Base-by-base conservation (phyloP, 2,797 vertebrate species). In the Sebastes ruberrimus region DNA sequence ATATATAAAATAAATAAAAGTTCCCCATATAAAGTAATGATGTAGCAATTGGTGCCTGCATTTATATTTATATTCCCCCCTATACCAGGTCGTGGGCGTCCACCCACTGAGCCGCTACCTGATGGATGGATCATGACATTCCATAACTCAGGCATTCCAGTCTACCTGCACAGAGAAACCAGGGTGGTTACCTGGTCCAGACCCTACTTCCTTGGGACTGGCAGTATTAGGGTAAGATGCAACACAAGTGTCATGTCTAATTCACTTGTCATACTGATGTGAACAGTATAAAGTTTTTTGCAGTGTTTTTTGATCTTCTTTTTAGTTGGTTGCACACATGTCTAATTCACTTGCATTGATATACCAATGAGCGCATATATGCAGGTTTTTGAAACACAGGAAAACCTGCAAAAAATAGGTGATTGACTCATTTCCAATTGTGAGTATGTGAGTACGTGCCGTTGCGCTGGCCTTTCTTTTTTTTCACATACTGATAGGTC, bases 41-140 rank as follows among this genome's bases (percentile, higher is more conserved):
- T 75, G 22, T 2, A 9, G 56, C 61, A 32, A 61, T 64, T 14
- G 11, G 5, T 52, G n/a, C 46, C 10, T 71, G 4, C 14, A 49
- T 68, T 74, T 20, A 52, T n/a, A 52, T 64, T 76, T 22, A 0
- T 6, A 27, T 52, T 73, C 60, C 20, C 14, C 38, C 23, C 35
- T 71, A 14, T 82, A 57, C 65, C 92, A 99, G 99, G 97, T 96
- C 98, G 99, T 81, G 98, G 99, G 55, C 98, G 98, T 74, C 99
- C 98, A 30, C 98, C 99, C 74, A 99, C 98, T 27, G 99, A 99
- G 74, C 99, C 99, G 9, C 95, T 99, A 86, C 99, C 99, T n/a
- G 99, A 99, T 60, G 99, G 99, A 83, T 99, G 99, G 99, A 99
- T 99, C 94, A 99, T 99, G 98, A 99, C 99, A 96, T 99, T 99